phyloP scores from a whole-genome alignment of 2,113 vertebrate genomes.

The Clinocottus analis region DNA sequence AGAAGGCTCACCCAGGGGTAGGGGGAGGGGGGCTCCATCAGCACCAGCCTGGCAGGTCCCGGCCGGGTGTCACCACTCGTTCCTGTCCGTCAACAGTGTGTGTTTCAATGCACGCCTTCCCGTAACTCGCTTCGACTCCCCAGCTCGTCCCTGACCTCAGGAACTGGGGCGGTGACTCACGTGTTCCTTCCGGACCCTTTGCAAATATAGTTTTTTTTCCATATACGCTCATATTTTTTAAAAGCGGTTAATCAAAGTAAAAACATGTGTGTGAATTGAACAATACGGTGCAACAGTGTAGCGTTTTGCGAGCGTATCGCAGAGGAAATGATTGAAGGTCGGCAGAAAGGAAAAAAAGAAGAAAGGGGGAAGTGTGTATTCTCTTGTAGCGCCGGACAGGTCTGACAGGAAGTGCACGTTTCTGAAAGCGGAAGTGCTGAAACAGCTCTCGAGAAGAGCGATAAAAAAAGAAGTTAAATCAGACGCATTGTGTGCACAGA shows the following conservation, averaged over 20 bases:
- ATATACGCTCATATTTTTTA: constrained; percentile 42
- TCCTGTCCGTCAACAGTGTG: constrained; percentile 15
- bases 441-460: constrained; percentile 44
- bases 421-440: constrained; percentile 77
- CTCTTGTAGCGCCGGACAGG: constrained; percentile 32
- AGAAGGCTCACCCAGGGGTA: constrained; percentile 37
- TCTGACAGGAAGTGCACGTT: constrained; percentile 71
- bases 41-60: constrained; percentile 29
- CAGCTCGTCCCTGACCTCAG: constrained; percentile 63
- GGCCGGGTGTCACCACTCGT: constrained; percentile 46
- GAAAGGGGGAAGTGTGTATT: constrained; percentile 43
- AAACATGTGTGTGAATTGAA: constrained; percentile 44
- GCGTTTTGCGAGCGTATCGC: constrained; percentile 6
- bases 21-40: constrained; percentile 49
- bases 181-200: constrained; percentile 64
- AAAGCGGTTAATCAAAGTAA: constrained; percentile 44
- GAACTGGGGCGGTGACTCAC: constrained; percentile 53
- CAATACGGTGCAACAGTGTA: constrained; percentile 26
- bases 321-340: constrained; percentile 68
- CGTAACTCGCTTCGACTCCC: not conserved
- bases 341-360: constrained; percentile 25
- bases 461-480: constrained; percentile 46
- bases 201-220: constrained; percentile 40
- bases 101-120: constrained; percentile 30
- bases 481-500: constrained; percentile 52